Evolutionary conservation across 2,888 invertebrate species (phyloP), one percentile per base, ranked within the genome.

Genomic region (Stenchaetothrips biformis): DNA sequence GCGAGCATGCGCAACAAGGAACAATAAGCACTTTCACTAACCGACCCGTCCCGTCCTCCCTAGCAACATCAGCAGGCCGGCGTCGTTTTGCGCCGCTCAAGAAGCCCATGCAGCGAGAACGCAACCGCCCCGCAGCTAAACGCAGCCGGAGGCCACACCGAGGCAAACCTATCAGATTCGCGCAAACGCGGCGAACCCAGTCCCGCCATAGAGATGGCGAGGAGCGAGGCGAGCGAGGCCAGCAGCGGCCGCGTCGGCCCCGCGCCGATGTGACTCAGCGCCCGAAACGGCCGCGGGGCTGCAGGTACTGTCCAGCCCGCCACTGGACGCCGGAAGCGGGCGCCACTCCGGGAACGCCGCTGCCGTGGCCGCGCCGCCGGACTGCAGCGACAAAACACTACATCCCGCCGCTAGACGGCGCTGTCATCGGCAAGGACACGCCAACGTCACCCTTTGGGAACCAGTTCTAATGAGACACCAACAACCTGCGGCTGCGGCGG

Each of bases 71-170:
- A 13, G 59, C 59, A 9, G 13, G 59, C 59, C 37, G 37, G 37
- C 37, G 37, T 37, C 37, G 37, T 37, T 37, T 4, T 4, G 37
- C 37, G 37, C 37, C 37, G 37, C 37, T 37, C 37, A 37, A 37
- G 37, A 37, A 37, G 37, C 37, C 37, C 37, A 37, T 37, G 37
- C 37, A 37, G 37, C 37, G 4, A 37, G 37, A 37, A 37, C 37
- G 37, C 37, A 2, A 37, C 37, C 37, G 37, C 37, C 37, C 37
- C 37, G 37, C 37, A 1, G 37, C 87, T 90, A 98, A 88, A 98
- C n/a, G 37, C 37, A 37, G 37, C 37, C 37, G 37, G 37, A 37
- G 37, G 37, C 37, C 37, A 37, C 1, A 37, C 37, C 37, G 37
- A 37, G 37, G 37, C 2, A 37, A 37, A 37, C 37, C 37, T 37